phyloP scores from a whole-genome alignment of 2,888 invertebrate species.

The Hirtodrosophila trivittata region DNA sequence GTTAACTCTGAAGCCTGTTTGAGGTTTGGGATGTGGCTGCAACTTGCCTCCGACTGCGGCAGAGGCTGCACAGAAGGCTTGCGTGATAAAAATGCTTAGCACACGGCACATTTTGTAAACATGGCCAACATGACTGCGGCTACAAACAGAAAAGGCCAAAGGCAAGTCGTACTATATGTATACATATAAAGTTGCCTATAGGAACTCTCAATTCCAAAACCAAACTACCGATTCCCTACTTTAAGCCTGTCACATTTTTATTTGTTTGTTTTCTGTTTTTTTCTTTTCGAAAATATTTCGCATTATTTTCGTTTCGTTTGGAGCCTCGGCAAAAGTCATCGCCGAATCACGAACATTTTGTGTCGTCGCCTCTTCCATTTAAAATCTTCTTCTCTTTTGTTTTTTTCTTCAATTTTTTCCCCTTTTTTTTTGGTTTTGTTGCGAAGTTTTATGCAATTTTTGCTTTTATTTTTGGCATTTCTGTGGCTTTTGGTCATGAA shows the following conservation, averaged over 20 bases:
- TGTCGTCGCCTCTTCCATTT: slow-evolving; percentile 67
- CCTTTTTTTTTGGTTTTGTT: slow-evolving; percentile 18
- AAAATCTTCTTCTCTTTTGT: slow-evolving; percentile 10
- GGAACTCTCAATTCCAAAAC: slow-evolving; percentile 40
- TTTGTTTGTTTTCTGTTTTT: slow-evolving; percentile 6
- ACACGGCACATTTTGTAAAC: slow-evolving; percentile 75
- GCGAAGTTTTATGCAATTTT: slow-evolving; percentile 58
- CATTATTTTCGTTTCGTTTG: slow-evolving; percentile 46
- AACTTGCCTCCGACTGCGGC: too few relatives aligned
- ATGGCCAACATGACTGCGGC: slow-evolving; percentile 67
- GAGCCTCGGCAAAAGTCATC: slow-evolving; percentile 54
- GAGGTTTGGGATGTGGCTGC: slow-evolving; percentile 9
- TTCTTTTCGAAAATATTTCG: slow-evolving; percentile 67
- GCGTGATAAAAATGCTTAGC: slow-evolving; percentile 79
- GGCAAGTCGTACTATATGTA: slow-evolving; percentile 22
- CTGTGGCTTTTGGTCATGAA: slow-evolving; percentile 78
- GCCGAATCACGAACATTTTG: slow-evolving; percentile 69
- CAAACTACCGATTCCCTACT: slow-evolving; percentile 27
- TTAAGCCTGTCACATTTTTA: slow-evolving; percentile 25
- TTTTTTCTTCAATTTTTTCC: slow-evolving; percentile 12
- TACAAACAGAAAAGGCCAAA: slow-evolving; percentile 25
- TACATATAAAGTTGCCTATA: slow-evolving; percentile 9
- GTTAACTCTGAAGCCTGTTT: slow-evolving; percentile 46
- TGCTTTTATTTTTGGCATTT: slow-evolving; percentile 77
- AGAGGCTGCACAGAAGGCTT: slow-evolving; percentile 36